Conservation (phyloP, 2,113 vertebrate genomes). For the Aegotheles bennettii region DNA sequence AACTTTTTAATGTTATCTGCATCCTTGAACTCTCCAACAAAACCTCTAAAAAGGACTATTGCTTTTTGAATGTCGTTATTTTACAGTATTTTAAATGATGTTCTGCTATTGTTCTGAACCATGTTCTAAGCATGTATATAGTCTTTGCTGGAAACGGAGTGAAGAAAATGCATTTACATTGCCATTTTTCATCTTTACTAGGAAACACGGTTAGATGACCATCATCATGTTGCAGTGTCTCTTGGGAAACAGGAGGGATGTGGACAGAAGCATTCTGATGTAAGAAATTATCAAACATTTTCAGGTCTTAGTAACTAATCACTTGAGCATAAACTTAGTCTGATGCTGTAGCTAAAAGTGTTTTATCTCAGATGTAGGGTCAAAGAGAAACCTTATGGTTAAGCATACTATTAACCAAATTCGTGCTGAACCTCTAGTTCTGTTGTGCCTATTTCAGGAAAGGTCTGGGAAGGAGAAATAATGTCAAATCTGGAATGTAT, state of each 20-base stretch:
- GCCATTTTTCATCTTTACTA: constrained; percentile 36
- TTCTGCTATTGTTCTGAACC: not conserved
- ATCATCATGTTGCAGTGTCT: constrained; percentile 91
- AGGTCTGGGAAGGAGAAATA: not conserved
- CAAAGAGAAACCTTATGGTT: not conserved
- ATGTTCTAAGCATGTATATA: not conserved
- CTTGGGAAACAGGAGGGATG: constrained; percentile 72
- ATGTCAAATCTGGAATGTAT: not conserved
- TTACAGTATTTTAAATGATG: not conserved
- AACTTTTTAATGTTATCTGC: not conserved
- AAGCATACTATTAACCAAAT: not conserved
- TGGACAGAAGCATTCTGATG: constrained; percentile 35
- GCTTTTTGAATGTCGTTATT: not conserved
- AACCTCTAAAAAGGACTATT: not conserved
- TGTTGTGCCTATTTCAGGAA: not conserved
- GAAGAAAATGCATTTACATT: not conserved
- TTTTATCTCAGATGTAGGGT: not conserved
- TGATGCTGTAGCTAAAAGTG: not conserved
- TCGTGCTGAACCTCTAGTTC: not conserved
- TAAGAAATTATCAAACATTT: constrained; percentile 48
- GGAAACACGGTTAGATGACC: constrained; percentile 81
- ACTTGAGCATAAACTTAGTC: not conserved
- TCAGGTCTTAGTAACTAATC: not conserved
- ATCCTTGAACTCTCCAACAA: not conserved
- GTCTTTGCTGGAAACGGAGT: not conserved